Percentiles rank a stretch among this genome's conserved stretches.
phyloP scores from a whole-genome alignment of 2,797 vertebrate genomes.

The Paratrypauchen microcephalus region DNA sequence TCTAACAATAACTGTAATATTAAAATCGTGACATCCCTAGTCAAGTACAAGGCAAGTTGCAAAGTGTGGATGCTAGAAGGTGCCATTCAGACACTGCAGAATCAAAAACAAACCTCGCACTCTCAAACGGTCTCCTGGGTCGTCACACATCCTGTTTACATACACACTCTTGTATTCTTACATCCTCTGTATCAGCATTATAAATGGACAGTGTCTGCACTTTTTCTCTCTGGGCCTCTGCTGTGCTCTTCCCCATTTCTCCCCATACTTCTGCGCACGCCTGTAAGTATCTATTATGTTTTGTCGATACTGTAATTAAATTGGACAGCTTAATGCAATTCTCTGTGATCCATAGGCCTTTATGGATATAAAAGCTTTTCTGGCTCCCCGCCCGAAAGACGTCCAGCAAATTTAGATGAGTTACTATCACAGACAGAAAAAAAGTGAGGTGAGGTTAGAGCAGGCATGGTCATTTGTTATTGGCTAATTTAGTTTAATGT shows the following conservation, averaged over 20 bases:
- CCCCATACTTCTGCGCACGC: slow-evolving; percentile 59
- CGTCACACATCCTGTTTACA: slow-evolving; percentile 59
- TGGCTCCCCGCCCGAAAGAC: slow-evolving; percentile 89
- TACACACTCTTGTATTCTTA: slow-evolving; percentile 39
- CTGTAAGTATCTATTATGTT: slow-evolving; percentile 97
- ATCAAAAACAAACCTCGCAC: slow-evolving; percentile 89
- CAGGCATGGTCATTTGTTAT: slow-evolving; percentile 77
- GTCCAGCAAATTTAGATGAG: slow-evolving; percentile 94
- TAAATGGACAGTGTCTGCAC: slow-evolving; percentile 87
- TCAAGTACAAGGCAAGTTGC: background rate
- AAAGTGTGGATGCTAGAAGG: background rate
- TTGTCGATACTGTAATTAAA: slow-evolving; percentile 99
- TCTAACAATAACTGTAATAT: background rate
- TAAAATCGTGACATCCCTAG: background rate
- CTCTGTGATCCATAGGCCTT: slow-evolving; percentile 95
- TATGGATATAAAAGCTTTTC: slow-evolving; percentile 99
- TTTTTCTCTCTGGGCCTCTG: slow-evolving; percentile 56
- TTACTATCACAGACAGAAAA: slow-evolving; percentile 61
- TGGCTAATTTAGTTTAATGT: slow-evolving; percentile 81
- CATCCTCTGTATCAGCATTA: slow-evolving; percentile 80
- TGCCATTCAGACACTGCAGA: slow-evolving; percentile 49
- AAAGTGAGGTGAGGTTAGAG: slow-evolving; percentile 67
- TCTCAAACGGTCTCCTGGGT: slow-evolving; percentile 89
- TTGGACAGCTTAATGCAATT: slow-evolving; percentile 97
- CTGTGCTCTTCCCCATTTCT: slow-evolving; percentile 38